phyloP scores from a whole-genome alignment of 2,888 invertebrate genomes.

The Drosophila longiperda region DNA sequence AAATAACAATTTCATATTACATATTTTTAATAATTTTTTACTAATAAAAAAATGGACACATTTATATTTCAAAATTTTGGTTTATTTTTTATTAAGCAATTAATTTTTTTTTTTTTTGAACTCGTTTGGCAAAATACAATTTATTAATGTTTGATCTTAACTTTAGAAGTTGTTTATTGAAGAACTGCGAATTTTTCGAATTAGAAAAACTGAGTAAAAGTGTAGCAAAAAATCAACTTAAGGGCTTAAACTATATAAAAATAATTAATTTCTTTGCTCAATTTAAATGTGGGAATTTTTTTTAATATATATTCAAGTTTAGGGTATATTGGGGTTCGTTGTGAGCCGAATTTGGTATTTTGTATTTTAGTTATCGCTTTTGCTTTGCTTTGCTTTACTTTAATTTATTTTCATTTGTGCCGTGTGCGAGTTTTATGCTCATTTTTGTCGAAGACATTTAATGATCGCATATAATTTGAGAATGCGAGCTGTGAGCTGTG shows the following conservation, averaged over 20 bases:
- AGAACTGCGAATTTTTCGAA: not conserved
- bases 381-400: conserved; percentile 64
- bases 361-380: conserved; percentile 49
- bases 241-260: not conserved
- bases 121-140: not conserved
- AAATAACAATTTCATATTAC: too few species aligned
- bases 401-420: conserved; percentile 78
- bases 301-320: not conserved
- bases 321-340: conserved; percentile 28
- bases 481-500: conserved; percentile 48
- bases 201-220: not conserved
- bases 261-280: not conserved
- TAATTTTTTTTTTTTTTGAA: not conserved
- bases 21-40: too few species aligned
- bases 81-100: not conserved
- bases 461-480: conserved; percentile 82
- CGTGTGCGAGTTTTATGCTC: conserved; percentile 80
- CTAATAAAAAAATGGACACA: not conserved
- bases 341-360: conserved; percentile 8
- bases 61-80: not conserved
- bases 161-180: not conserved
- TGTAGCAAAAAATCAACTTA: not conserved
- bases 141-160: not conserved
- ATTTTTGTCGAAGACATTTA: conserved; percentile 82
- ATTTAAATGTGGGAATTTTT: too few species aligned